A percentile compares a stretch with the other conserved stretches of the same genome.
phyloP scores from a whole-genome alignment of 2,888 invertebrate genomes.

The Epinotia brunnichana region DNA sequence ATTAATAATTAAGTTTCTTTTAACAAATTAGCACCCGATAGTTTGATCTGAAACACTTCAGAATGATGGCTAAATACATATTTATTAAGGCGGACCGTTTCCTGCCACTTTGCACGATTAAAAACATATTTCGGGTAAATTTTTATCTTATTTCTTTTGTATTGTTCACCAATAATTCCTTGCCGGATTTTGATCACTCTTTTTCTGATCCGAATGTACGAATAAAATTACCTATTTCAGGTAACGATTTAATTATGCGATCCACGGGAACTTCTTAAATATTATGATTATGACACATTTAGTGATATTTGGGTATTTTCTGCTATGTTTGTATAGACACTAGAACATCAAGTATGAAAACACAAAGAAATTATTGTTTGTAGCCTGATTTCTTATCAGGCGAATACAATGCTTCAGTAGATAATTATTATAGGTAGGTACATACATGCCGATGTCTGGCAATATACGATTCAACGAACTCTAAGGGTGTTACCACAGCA shows the following conservation, averaged over 20 bases:
- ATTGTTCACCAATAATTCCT: too few species aligned
- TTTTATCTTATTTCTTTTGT: too few species aligned
- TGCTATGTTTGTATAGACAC: too few species aligned
- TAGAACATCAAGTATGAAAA: neutral
- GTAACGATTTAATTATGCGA: too few species aligned
- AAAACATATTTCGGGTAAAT: neutral
- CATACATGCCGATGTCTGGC: neutral
- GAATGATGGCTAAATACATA: neutral
- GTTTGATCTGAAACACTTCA: neutral
- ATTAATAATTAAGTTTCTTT: conserved; percentile 32
- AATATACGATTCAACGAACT: conserved; percentile 30
- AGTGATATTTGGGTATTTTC: too few species aligned
- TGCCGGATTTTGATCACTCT: too few species aligned
- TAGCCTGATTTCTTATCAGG: conserved; percentile 37
- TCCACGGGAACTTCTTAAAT: too few species aligned
- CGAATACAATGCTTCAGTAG: conserved; percentile 19
- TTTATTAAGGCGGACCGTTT: neutral
- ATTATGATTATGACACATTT: too few species aligned
- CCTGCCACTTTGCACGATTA: neutral
- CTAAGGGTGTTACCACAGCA: neutral
- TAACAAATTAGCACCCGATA: neutral
- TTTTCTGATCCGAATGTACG: too few species aligned
- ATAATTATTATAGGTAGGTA: neutral
- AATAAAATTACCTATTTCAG: too few species aligned
- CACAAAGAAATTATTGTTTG: conserved; percentile 2